Conservation (phyloP, 2,888 invertebrate genomes). For the Alcis repandata region DNA sequence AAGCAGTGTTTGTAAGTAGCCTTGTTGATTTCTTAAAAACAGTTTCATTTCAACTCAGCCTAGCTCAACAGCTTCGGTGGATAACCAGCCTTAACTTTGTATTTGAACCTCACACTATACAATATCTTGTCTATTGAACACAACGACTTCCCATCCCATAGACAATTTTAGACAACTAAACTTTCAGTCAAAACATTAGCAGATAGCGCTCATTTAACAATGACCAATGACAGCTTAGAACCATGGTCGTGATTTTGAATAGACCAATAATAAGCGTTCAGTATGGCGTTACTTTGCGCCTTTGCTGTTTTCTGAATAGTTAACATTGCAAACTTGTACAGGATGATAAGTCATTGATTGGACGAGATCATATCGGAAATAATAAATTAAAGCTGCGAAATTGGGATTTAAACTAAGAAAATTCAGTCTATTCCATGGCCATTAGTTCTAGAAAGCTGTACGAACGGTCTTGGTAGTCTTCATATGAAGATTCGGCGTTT, state of each 20-base stretch:
- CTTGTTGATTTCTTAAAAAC: no score
- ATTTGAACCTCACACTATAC: constrained; percentile 45
- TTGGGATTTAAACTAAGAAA: constrained; percentile 52
- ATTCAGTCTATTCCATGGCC: constrained; percentile 80
- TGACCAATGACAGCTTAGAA: neutral
- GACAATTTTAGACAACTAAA: neutral
- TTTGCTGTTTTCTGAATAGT: neutral
- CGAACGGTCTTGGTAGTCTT: constrained; percentile 63
- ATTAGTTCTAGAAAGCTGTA: constrained; percentile 78
- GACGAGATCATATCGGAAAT: constrained; percentile 56
- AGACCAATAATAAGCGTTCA: neutral
- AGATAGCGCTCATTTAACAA: neutral
- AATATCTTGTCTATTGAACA: constrained; percentile 17
- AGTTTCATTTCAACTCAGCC: no score
- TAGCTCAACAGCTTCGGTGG: no score
- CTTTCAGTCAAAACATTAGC: neutral
- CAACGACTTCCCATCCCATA: neutral
- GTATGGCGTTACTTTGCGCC: no score
- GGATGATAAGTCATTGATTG: neutral
- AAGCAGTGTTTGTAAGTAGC: no score
- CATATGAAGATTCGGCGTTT: constrained; percentile 38
- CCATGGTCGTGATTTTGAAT: neutral
- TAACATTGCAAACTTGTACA: neutral
- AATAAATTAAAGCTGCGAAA: constrained; percentile 55
- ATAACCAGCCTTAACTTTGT: constrained; percentile 56